Evolutionary conservation across 2,113 vertebrate genomes (phyloP).

Genomic region (Cyprinus carpio): DNA sequence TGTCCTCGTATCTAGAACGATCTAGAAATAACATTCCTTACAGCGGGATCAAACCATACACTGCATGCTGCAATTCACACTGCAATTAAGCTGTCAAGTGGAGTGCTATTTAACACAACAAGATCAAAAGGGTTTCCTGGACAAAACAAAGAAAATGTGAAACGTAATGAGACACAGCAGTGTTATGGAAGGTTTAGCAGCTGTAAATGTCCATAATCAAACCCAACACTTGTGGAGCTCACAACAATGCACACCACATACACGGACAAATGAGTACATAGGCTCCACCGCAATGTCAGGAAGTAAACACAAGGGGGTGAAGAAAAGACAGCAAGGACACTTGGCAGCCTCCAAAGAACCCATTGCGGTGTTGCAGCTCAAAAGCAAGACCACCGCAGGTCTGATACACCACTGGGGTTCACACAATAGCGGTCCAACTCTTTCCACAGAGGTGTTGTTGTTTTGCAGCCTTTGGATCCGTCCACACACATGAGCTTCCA

Average conservation of each 20-base stretch:
- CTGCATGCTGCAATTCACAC: neutral
- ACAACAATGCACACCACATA: neutral
- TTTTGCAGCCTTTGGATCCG: neutral
- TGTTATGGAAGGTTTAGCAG: slow-evolving; percentile 15
- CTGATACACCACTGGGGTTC: neutral
- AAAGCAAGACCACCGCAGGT: neutral
- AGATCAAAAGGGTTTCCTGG: slow-evolving; percentile 14
- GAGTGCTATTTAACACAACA: slow-evolving; percentile 7
- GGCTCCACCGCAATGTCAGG: slow-evolving; percentile 27
- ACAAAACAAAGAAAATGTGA: slow-evolving; percentile 1
- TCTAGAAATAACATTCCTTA: neutral
- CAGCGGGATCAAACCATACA: neutral
- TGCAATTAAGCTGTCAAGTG: neutral
- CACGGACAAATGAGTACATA: neutral
- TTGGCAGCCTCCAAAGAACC: slow-evolving; percentile 13
- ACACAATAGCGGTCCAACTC: neutral
- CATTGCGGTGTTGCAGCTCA: neutral
- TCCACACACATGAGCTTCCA: neutral
- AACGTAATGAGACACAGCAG: neutral
- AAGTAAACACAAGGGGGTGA: neutral
- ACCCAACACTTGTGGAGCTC: slow-evolving; percentile 9
- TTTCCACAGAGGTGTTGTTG: neutral
- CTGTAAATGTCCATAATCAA: slow-evolving; percentile 23
- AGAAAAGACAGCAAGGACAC: slow-evolving; percentile 28
- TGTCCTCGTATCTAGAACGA: neutral